phyloP scores from a whole-genome alignment of 2,797 vertebrate species.

The Taenioides sp. region DNA sequence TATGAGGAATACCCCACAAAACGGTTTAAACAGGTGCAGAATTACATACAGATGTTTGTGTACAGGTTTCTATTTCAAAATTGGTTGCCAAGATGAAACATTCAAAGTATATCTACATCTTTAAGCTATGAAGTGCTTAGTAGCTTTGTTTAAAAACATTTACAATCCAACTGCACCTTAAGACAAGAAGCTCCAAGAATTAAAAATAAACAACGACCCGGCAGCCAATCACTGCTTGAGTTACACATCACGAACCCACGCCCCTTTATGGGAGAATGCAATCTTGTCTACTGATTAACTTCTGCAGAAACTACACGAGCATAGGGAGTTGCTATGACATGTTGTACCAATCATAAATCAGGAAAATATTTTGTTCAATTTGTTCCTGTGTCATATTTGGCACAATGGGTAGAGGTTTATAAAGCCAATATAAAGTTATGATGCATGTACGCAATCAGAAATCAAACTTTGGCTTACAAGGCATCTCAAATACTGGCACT shows the following conservation, averaged over 20 bases:
- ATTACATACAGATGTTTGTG: constrained; percentile 12
- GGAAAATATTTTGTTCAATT: constrained; percentile 2
- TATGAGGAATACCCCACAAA: too few species aligned
- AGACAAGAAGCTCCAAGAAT: neutral
- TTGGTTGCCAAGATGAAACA: constrained; percentile 20
- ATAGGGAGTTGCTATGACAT: neutral
- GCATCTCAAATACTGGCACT: neutral
- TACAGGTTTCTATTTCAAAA: constrained; percentile 30
- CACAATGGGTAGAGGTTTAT: neutral
- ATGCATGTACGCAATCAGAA: neutral
- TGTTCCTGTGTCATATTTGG: constrained; percentile 5
- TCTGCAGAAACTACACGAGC: neutral
- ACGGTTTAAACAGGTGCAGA: too few species aligned
- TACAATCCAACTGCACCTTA: neutral
- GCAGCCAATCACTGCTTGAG: neutral
- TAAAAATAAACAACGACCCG: neutral
- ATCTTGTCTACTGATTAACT: constrained; percentile 5
- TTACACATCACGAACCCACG: neutral
- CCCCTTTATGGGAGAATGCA: constrained; percentile 6
- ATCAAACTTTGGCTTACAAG: neutral
- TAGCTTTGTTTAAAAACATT: neutral
- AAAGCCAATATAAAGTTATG: neutral
- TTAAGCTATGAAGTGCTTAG: neutral
- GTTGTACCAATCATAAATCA: constrained; percentile 2
- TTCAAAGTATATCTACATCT: neutral